Base-by-base conservation (phyloP, 1,140 invertebrate genomes). In the Zaprionus tsacasi region DNA sequence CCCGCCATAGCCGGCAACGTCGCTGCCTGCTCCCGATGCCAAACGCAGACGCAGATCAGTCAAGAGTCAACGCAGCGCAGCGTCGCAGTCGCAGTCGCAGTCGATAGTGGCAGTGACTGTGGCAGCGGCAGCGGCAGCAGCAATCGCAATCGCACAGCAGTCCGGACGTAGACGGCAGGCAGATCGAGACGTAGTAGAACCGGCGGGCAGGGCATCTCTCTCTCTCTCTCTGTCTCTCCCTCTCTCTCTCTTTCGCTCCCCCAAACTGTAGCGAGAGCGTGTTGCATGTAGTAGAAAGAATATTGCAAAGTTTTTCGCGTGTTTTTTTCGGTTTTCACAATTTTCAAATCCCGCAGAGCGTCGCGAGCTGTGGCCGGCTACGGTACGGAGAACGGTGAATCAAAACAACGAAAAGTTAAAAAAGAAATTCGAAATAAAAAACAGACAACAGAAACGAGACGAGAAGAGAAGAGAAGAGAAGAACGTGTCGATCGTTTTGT, bases 321-420 rank as follows among this genome's bases (percentile, higher is more conserved):
- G n/a, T 12, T 21, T 11, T 30, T 35, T 35, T 35, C 7, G 33
- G n/a, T 7, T 45, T 15, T 45, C 66, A 71, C 71, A 56, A 77
- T 81, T 78, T 63, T 82, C 71, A 82, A 57, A 83, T 86, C 72
- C 79, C 79, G 74, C 82, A 86, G 82, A 86, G 67, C 83, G 72
- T 76, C 70, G 68, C 72, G 83, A 86, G 63, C 77, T 68, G 77
- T 72, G 74, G 63, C 77, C 74, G 77, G 77, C 77, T 76, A 76
- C 77, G 74, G 77, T 58, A 65, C 50, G 56, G 60, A 67, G 60
- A 67, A 59, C 54, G 48, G 56, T 43, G 70, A 68, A 70, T 57
- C 30, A 43, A 63, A 17, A 59, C 45, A 63, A 27, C 35, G n/a
- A 57, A 13, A n/a, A 45, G 8, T 13, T n/a, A n/a, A 30, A 8